phyloP scores from a whole-genome alignment of 1,140 invertebrate genomes.

The Tetramorium parvispinum region DNA sequence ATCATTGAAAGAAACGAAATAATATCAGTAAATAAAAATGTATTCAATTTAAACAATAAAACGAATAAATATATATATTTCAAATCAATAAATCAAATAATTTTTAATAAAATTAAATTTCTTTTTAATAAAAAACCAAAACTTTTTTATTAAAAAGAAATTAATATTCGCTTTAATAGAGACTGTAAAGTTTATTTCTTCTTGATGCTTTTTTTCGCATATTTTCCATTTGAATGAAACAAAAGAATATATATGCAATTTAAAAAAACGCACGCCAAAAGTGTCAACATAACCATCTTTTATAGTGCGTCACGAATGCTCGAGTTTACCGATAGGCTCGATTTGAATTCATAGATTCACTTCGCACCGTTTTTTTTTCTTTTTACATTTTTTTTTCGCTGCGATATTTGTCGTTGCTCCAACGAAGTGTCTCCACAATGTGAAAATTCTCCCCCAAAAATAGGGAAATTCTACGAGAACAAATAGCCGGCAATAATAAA shows the following conservation, averaged over 20 bases:
- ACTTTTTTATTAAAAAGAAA: slow-evolving; percentile 19
- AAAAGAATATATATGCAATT: slow-evolving; percentile 37
- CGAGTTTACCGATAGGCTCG: slow-evolving; percentile 35
- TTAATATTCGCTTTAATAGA: background rate
- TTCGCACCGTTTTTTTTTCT: slow-evolving; percentile 35
- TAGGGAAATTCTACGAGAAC: slow-evolving; percentile 1
- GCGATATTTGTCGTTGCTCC: slow-evolving; percentile 50
- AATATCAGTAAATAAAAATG: slow-evolving; percentile 28
- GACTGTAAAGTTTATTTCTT: background rate
- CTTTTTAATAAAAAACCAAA: background rate
- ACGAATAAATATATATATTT: background rate
- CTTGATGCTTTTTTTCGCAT: background rate
- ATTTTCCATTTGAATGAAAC: slow-evolving; percentile 4
- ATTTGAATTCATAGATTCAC: slow-evolving; percentile 59
- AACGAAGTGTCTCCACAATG: background rate
- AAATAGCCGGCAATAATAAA: slow-evolving; percentile 31
- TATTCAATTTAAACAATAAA: background rate
- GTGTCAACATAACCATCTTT: slow-evolving; percentile 48
- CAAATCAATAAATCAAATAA: background rate
- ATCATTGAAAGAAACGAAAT: background rate
- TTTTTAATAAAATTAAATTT: slow-evolving; percentile 1
- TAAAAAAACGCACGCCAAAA: slow-evolving; percentile 44
- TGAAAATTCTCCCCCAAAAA: slow-evolving; percentile 22
- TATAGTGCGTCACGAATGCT: slow-evolving; percentile 23
- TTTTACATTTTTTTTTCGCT: slow-evolving; percentile 22